Conservation (phyloP, 2,888 invertebrate genomes). For the Leptopilina drosophilae region DNA sequence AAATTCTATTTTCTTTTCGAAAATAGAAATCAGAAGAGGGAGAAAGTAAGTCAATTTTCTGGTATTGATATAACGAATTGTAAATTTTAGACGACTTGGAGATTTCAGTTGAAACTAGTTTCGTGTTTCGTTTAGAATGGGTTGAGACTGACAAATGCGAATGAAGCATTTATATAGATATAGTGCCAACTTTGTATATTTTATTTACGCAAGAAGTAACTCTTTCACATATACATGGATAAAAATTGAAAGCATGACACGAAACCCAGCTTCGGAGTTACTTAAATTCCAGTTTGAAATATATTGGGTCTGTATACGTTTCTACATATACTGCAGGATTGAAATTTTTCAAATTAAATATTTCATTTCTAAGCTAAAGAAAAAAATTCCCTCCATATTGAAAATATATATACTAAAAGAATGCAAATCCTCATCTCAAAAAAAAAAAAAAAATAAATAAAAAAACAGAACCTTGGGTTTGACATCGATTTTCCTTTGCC, state of each 20-base stretch:
- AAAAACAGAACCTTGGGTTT: conserved; percentile 30
- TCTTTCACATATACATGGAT: background rate
- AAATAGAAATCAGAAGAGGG: background rate
- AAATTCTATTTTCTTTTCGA: background rate
- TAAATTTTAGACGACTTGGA: conserved; percentile 22
- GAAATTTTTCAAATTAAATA: conserved; percentile 3
- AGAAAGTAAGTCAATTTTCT: background rate
- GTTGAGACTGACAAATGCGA: conserved; percentile 18
- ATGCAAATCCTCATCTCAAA: background rate
- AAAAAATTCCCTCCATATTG: background rate
- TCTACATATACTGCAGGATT: background rate
- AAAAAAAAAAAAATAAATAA: too few relatives aligned
- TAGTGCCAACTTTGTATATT: background rate
- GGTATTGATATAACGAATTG: conserved; percentile 8
- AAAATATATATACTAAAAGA: background rate
- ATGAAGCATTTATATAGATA: conserved; percentile 17
- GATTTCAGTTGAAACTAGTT: conserved; percentile 12
- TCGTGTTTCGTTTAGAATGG: conserved; percentile 27
- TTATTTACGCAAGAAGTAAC: conserved; percentile 29
- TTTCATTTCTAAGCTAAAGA: background rate
- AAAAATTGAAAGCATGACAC: conserved; percentile 10
- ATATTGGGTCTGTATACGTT: background rate
- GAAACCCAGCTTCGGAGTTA: background rate
- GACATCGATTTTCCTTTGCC: conserved; percentile 27
- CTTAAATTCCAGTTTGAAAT: background rate